These are phyloP conservation scores for Coronaproctus castanopsis DNA, from an alignment of 2,888 invertebrate genomes.

Conservation along the genomic window DNA sequence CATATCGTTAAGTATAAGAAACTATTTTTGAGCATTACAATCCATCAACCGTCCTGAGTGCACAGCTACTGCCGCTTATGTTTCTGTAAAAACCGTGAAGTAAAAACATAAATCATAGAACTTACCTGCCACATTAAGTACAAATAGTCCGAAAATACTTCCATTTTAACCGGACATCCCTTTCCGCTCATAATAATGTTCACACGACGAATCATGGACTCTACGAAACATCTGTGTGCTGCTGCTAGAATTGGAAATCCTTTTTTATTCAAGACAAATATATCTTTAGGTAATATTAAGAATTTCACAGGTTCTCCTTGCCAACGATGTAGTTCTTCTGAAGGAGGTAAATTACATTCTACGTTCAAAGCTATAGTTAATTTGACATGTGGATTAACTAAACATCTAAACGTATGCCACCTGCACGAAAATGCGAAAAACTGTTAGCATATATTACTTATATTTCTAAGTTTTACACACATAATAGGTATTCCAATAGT, in stretches of 20 bases:
- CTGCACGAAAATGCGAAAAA: no score
- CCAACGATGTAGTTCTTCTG: constrained; percentile 60
- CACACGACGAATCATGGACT: not conserved
- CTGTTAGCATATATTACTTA: no score
- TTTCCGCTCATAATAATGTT: not conserved
- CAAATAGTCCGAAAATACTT: not conserved
- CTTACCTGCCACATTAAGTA: no score
- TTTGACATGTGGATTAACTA: constrained; percentile 32
- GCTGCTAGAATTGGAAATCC: not conserved
- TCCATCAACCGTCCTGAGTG: no score
- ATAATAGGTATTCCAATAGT: no score
- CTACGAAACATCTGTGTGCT: not conserved
- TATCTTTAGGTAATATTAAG: not conserved
- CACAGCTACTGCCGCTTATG: no score
- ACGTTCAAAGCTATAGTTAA: constrained; percentile 59
- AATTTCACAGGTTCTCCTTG: constrained; percentile 54
- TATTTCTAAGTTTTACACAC: no score
- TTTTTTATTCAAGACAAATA: not conserved
- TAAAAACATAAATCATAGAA: no score
- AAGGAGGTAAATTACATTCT: constrained; percentile 54
- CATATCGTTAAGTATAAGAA: no score
- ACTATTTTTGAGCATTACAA: no score
- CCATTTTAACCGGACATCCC: not conserved
- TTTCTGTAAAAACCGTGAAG: no score
- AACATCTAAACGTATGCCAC: constrained; percentile 33